These are phyloP conservation scores for Rhopilema esculentum DNA, from an alignment of 30 jellyfish, hydroid and myxozoan species.

Conservation along the genomic window DNA sequence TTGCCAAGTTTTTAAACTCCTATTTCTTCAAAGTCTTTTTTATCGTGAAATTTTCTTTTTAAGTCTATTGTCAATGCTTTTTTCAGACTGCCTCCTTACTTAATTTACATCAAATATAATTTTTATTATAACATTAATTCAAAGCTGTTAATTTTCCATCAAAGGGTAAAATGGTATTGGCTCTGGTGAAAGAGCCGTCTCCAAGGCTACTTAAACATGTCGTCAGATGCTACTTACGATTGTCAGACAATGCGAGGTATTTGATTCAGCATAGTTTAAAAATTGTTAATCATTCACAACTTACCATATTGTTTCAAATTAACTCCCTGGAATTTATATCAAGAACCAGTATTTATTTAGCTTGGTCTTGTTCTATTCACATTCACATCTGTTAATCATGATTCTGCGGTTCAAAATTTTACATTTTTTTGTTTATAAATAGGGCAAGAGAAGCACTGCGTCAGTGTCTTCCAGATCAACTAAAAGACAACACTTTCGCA, in stretches of 20 bases:
- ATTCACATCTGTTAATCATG: too few relatives aligned
- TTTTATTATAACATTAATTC: too few relatives aligned
- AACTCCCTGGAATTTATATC: too few relatives aligned
- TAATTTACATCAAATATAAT: too few relatives aligned
- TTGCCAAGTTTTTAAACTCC: too few relatives aligned
- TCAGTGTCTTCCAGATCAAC: slow-evolving; percentile 96
- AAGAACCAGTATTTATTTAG: too few relatives aligned
- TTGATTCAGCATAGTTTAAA: background rate
- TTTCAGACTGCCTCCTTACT: too few relatives aligned
- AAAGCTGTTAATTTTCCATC: background rate
- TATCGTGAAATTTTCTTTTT: too few relatives aligned
- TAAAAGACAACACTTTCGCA: slow-evolving; percentile 88
- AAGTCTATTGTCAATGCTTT: too few relatives aligned
- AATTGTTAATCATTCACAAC: background rate
- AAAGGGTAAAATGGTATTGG: slow-evolving; percentile 96
- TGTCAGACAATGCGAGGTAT: slow-evolving; percentile 97
- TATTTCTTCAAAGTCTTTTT: too few relatives aligned
- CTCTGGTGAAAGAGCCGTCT: slow-evolving; percentile 94
- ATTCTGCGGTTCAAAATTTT: too few relatives aligned
- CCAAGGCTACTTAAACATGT: slow-evolving; percentile 93
- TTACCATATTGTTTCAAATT: background rate
- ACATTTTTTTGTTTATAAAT: background rate
- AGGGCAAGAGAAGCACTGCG: slow-evolving; percentile 98
- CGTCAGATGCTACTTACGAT: slow-evolving; percentile 91
- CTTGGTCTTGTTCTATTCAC: too few relatives aligned